phyloP scores from a whole-genome alignment of 1,140 invertebrate species.

The Eciton burchellii region DNA sequence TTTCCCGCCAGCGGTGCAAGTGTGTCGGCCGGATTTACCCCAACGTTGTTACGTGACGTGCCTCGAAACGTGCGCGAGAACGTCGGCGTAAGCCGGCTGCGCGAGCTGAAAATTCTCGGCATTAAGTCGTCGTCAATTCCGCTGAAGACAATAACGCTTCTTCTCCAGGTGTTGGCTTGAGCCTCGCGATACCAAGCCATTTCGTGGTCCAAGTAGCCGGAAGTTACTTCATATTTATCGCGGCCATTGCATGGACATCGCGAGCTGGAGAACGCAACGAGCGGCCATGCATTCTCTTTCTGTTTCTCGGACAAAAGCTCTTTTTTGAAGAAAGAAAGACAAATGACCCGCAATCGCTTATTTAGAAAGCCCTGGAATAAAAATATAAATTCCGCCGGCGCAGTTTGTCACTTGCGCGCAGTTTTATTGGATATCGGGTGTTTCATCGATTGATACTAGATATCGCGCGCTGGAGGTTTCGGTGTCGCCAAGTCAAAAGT shows the following conservation, averaged over 20 bases:
- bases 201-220: constrained; percentile 41
- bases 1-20: constrained; percentile 16
- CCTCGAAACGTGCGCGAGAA: constrained; percentile 38
- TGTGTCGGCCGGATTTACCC: constrained; percentile 29
- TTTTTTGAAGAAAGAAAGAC: neutral
- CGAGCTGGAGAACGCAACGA: neutral
- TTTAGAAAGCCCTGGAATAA: constrained; percentile 29
- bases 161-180: constrained; percentile 16
- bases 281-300: neutral
- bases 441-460: neutral
- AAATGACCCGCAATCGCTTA: constrained; percentile 14
- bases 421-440: too few species aligned
- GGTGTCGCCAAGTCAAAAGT: constrained; percentile 24
- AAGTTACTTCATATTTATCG: constrained; percentile 64
- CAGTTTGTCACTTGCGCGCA: too few species aligned
- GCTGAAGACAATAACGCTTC: constrained; percentile 44
- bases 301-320: too few species aligned
- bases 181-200: constrained; percentile 48
- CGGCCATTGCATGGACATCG: neutral
- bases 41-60: constrained; percentile 54
- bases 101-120: constrained; percentile 42
- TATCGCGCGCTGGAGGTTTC: neutral
- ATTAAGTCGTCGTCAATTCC: constrained; percentile 60
- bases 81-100: constrained; percentile 24
- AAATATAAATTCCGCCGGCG: neutral